Percentiles rank a stretch among this genome's conserved stretches.
phyloP scores from a whole-genome alignment of 2,113 vertebrate genomes.

The Todiramphus chloris region DNA sequence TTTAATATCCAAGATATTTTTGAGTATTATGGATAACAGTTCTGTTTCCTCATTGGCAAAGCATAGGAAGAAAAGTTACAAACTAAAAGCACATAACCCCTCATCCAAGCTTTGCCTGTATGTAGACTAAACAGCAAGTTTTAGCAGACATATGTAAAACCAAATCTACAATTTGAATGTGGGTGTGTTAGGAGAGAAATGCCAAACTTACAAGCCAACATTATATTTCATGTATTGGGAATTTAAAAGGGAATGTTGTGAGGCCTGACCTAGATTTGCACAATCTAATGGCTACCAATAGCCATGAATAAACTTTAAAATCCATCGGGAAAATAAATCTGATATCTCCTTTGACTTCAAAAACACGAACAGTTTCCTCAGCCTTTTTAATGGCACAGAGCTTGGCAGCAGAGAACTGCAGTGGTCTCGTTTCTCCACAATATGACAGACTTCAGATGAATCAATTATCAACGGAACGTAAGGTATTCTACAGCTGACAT shows the following conservation, averaged over 20 bases:
- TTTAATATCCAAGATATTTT: background rate
- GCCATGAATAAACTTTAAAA: background rate
- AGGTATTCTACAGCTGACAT: background rate
- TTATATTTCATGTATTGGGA: background rate
- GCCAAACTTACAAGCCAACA: background rate
- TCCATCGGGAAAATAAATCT: background rate
- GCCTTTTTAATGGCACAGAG: background rate
- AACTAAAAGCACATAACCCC: background rate
- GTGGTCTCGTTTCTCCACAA: background rate
- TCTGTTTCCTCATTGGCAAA: background rate
- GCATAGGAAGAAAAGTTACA: background rate
- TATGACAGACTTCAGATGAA: background rate
- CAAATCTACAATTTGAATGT: background rate
- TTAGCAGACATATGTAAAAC: background rate
- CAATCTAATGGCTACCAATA: background rate
- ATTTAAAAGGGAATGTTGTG: background rate
- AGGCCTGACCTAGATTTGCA: background rate
- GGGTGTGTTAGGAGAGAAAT: background rate
- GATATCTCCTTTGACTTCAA: background rate
- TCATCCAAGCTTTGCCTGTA: background rate
- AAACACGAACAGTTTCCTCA: background rate
- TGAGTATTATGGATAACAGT: background rate
- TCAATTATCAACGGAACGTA: background rate
- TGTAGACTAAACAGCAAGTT: background rate
- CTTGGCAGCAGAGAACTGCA: background rate